A percentile compares a stretch with the other conserved stretches of the same genome.
Conservation (phyloP, 2,113 vertebrate species). For the Mus spicilegus region DNA sequence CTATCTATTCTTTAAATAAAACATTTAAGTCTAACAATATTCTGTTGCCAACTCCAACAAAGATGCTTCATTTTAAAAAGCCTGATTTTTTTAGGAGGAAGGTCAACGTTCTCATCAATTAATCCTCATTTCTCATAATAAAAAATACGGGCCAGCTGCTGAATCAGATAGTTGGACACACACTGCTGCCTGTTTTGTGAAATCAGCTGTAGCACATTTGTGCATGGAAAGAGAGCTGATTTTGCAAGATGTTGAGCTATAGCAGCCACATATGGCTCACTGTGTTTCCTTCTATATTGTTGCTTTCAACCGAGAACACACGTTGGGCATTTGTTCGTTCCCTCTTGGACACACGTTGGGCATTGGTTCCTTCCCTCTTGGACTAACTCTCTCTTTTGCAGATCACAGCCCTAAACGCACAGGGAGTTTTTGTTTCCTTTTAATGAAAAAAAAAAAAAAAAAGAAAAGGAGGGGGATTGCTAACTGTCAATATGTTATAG, state of each 20-base stretch:
- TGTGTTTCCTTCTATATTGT: slow-evolving; percentile 66
- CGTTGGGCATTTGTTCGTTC: slow-evolving; percentile 34
- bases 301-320: slow-evolving; percentile 70
- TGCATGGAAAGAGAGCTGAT: slow-evolving; percentile 77
- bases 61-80: slow-evolving; percentile 57
- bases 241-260: slow-evolving; percentile 79
- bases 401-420: slow-evolving; percentile 8
- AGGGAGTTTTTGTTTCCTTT: neutral
- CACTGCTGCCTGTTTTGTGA: slow-evolving; percentile 78
- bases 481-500: neutral
- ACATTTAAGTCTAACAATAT: slow-evolving; percentile 23
- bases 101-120: slow-evolving; percentile 79
- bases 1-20: slow-evolving; percentile 54
- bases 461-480: neutral
- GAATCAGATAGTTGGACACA: slow-evolving; percentile 79
- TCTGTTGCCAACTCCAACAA: slow-evolving; percentile 48
- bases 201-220: slow-evolving; percentile 81
- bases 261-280: slow-evolving; percentile 71
- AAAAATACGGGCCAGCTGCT: slow-evolving; percentile 81
- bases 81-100: slow-evolving; percentile 60
- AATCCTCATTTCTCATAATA: slow-evolving; percentile 77
- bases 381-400: slow-evolving; percentile 54
- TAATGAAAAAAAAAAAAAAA: neutral
- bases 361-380: slow-evolving; percentile 42
- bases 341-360: slow-evolving; percentile 34